These are phyloP conservation scores for Aurelia aurita complex sp. Pacific DNA, from an alignment of 30 jellyfish, hydroid and myxozoan species.

Conservation along the genomic window DNA sequence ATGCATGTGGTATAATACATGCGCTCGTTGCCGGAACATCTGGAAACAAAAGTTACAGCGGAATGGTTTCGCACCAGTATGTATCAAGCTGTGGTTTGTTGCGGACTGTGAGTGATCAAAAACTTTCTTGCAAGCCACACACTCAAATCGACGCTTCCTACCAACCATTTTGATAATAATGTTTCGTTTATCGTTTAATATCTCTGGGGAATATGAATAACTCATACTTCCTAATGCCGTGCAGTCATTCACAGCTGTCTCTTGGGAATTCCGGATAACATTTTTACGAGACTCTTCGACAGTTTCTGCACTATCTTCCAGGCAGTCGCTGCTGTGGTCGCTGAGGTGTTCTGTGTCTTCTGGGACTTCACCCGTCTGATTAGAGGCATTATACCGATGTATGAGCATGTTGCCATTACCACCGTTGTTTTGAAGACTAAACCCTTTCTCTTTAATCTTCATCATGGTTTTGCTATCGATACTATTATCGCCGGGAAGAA, in stretches of 20 bases:
- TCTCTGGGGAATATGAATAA: slow-evolving; percentile 12
- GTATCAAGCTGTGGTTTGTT: slow-evolving; percentile 9
- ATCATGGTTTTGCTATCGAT: background rate
- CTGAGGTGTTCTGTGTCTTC: background rate
- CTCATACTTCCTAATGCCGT: slow-evolving; percentile 5
- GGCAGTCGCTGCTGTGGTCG: background rate
- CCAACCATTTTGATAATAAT: background rate
- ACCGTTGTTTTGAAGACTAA: background rate
- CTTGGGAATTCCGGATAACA: background rate
- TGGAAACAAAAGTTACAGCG: slow-evolving; percentile 27
- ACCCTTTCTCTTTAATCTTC: background rate
- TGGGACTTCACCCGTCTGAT: background rate
- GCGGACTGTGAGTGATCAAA: slow-evolving; percentile 18
- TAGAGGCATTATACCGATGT: background rate
- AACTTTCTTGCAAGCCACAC: background rate
- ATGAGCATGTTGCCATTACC: background rate
- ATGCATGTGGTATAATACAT: slow-evolving; percentile 24
- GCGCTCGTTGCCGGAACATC: slow-evolving; percentile 25
- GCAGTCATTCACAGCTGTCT: too few relatives aligned
- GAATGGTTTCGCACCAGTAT: slow-evolving; percentile 11
- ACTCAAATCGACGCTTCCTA: slow-evolving; percentile 5
- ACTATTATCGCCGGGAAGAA: background rate
- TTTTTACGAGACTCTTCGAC: background rate
- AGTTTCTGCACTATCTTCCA: background rate
- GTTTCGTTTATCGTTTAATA: background rate